Base-by-base conservation (phyloP, 2,888 invertebrate species). In the Cerceris ruficornis region DNA sequence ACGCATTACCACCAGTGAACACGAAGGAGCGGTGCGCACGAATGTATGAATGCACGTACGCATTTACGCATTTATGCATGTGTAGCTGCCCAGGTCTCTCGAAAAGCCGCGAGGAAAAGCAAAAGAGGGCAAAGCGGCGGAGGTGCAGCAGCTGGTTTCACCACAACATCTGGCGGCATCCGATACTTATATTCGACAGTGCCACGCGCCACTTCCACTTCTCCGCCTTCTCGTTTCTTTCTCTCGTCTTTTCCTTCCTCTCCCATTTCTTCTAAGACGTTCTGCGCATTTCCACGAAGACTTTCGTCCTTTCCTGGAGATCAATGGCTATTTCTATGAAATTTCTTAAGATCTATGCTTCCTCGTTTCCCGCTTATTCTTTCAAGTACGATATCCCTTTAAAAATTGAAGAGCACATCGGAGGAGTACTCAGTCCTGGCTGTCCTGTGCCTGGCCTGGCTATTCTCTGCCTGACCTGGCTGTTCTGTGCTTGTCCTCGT, bases 151-250 rank as follows among this genome's bases (percentile, higher is more conserved):
- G 90, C 89, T 90, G 86, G 85, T 80, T 82, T 86, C 82, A 83
- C 84, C 83, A 84, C 84, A 89, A 88, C 90, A 89, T 90, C 90
- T 89, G 89, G 88, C 88, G 88, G 86, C 85, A 88, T 87, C 87
- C 87, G 84, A 89, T 87, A 86, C 87, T 86, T 86, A 28, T 28
- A 89, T 87, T 84, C 85, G 86, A 77, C 76, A 85, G 70, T 90
- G 91, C 90, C 91, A 91, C 91, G 91, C 91, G 91, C 91, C 91
- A 87, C 84, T 86, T 87, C 87, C 86, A 87, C 87, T 86, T 87
- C 84, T 77, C 82, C 82, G 82, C 78, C 83, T 78, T 77, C 79
- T 71, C 68, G 55, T 65, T 54, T 58, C 43, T 61, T 41, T 74
- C 54, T 64, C 75, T 54, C 61, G 58, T 69, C 52, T 71, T 54